Conservation (phyloP, 2,113 vertebrate genomes). For the Ophiodon elongatus region DNA sequence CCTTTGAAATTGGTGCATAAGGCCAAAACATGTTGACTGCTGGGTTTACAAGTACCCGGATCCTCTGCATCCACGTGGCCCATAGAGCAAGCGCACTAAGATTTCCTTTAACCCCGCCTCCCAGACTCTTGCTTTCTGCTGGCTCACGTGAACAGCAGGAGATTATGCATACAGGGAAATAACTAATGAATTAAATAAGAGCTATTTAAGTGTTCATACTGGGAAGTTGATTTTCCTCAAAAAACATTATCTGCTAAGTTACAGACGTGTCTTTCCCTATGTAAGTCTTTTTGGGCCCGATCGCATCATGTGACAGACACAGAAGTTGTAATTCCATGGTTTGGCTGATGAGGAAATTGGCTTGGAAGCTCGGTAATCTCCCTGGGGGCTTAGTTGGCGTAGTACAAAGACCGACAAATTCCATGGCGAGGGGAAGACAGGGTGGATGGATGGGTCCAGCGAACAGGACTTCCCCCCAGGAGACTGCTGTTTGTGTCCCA, state of each 20-base stretch:
- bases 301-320: neutral
- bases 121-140: neutral
- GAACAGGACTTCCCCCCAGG: no score
- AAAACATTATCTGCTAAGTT: neutral
- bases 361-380: no score
- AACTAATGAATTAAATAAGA: neutral
- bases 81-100: neutral
- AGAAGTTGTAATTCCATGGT: neutral
- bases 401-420: no score
- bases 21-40: neutral
- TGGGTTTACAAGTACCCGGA: neutral
- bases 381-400: no score
- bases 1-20: neutral
- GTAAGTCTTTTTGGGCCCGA: neutral
- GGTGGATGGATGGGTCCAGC: no score
- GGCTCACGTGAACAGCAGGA: no score
- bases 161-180: neutral
- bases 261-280: neutral
- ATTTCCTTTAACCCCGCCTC: neutral
- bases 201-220: neutral
- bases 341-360: no score
- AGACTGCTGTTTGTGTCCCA: no score
- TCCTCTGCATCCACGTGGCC: neutral
- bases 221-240: no score
- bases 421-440: no score